These are phyloP conservation scores for Taeniopygia guttata DNA, from an alignment of 2,797 vertebrate species.

Conservation along the genomic window DNA sequence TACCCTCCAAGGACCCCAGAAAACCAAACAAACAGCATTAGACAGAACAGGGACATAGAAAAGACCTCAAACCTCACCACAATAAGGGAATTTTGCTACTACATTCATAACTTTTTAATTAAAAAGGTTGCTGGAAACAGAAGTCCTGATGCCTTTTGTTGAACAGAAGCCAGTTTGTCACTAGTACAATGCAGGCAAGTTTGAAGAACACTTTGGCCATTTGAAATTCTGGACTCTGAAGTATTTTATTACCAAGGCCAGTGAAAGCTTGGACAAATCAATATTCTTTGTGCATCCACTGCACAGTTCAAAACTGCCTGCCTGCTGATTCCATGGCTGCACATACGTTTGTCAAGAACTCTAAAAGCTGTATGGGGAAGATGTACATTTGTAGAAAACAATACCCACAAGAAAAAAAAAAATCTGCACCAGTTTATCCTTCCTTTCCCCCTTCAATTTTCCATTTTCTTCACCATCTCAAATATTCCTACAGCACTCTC, in stretches of 20 bases:
- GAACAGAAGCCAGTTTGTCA: neutral
- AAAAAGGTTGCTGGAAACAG: neutral
- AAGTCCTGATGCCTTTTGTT: neutral
- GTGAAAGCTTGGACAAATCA: neutral
- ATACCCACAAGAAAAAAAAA: neutral
- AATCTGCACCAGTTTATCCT: neutral
- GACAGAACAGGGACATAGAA: neutral
- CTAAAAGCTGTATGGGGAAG: neutral
- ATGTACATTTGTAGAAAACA: neutral
- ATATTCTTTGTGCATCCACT: neutral
- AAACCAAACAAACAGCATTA: neutral
- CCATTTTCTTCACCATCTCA: neutral
- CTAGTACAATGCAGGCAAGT: neutral
- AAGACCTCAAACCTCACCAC: neutral
- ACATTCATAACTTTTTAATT: neutral
- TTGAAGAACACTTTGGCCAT: neutral
- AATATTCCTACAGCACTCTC: neutral
- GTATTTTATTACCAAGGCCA: neutral
- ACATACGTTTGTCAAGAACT: neutral
- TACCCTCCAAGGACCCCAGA: neutral
- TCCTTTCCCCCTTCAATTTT: neutral
- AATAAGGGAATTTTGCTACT: neutral
- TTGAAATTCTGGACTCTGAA: neutral
- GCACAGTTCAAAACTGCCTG: constrained; percentile 21
- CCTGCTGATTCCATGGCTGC: neutral